A percentile compares a stretch with the other conserved stretches of the same genome.
Evolutionary conservation across 2,797 vertebrate genomes (phyloP).

Genomic region (Microctenopoma lineatum): DNA sequence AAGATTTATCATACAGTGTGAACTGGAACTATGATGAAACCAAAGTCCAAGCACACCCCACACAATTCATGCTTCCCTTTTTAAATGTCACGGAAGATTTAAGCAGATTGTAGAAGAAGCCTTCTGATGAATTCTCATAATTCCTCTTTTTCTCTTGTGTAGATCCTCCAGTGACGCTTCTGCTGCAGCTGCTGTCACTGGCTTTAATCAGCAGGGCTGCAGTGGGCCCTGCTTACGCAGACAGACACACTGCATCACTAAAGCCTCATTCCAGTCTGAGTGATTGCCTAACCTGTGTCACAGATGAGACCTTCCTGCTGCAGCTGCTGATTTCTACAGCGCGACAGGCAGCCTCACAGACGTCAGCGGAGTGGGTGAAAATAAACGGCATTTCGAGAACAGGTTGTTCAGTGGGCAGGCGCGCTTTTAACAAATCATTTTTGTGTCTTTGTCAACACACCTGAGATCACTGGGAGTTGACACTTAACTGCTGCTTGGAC

Average conservation of each 20-base stretch:
- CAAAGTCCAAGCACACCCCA: not conserved
- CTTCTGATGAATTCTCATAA: not conserved
- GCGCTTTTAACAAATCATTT: not conserved
- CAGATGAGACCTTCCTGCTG: constrained; percentile 44
- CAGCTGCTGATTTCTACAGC: constrained; percentile 33
- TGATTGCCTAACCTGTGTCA: constrained; percentile 48
- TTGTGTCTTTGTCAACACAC: constrained; percentile 3
- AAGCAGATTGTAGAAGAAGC: constrained; percentile 7
- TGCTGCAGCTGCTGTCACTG: constrained; percentile 45
- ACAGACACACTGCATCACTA: constrained; percentile 39
- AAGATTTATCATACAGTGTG: not conserved
- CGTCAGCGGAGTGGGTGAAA: constrained; percentile 12
- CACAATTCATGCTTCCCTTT: not conserved
- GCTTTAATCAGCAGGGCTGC: constrained; percentile 67
- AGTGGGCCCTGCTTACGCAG: constrained; percentile 48
- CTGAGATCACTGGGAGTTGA: not conserved
- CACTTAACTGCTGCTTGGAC: not conserved
- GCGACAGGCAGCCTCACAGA: not conserved
- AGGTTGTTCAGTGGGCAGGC: not conserved
- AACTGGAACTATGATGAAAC: not conserved
- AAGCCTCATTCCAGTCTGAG: constrained; percentile 39
- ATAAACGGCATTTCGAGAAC: not conserved
- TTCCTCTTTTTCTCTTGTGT: constrained; percentile 9
- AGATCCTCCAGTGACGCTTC: constrained; percentile 28
- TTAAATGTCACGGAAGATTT: not conserved